phyloP scores from a whole-genome alignment of 1,140 invertebrate genomes.

The Halesus radiatus region DNA sequence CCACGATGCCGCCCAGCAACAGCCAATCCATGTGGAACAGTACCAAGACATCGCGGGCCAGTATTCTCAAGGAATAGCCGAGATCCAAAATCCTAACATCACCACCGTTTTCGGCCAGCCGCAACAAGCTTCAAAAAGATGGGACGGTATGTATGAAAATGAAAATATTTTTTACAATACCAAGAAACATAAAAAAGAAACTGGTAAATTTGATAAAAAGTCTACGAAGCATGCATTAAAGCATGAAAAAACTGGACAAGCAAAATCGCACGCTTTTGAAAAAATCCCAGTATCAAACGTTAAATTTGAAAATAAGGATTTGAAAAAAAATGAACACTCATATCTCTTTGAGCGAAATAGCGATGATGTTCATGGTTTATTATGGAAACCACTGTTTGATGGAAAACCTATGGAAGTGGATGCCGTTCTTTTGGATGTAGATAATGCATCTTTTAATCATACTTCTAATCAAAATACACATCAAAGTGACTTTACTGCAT shows the following conservation, averaged over 20 bases:
- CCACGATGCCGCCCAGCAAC: conserved; percentile 64
- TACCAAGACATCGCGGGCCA: conserved; percentile 66
- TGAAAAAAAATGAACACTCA: not conserved
- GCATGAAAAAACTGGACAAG: not conserved
- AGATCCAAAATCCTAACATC: conserved; percentile 63
- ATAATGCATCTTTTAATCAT: not conserved
- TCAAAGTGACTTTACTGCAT: not conserved
- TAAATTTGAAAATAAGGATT: not conserved
- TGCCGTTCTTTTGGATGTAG: not conserved
- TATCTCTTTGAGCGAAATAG: not conserved
- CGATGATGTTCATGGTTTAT: not conserved
- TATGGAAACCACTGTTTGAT: not conserved
- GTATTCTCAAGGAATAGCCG: conserved; percentile 67
- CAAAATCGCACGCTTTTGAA: not conserved
- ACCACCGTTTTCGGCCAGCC: conserved; percentile 55
- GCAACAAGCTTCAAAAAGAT: conserved; percentile 66
- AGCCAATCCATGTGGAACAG: conserved; percentile 52
- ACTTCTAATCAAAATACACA: not conserved
- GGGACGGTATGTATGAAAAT: conserved; percentile 65
- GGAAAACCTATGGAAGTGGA: not conserved
- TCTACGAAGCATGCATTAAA: not conserved
- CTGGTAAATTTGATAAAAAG: not conserved
- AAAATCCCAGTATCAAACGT: not conserved
- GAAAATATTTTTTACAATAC: conserved; percentile 7
- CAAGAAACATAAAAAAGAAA: not conserved